Evolutionary conservation across 1,140 invertebrate genomes (phyloP), one percentile per base, ranked within the genome.

Genomic region (Drosophila tropicalis): DNA sequence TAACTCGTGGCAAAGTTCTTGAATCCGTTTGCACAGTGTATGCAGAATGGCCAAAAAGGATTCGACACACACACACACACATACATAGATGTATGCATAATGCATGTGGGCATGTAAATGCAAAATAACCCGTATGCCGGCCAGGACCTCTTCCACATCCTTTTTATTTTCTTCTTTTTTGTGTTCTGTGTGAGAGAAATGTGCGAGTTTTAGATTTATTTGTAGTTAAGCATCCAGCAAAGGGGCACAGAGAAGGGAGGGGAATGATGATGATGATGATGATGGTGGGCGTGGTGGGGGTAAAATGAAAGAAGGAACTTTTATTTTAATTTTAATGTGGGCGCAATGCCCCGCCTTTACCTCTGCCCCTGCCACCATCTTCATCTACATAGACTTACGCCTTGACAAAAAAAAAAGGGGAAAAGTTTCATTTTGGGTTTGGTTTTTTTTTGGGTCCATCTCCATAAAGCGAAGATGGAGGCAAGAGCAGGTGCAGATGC

Each of bases 131-230:
- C 83, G 83, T 70, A 87, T 86, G 70, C 79, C 72, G 66, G 19
- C 56, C 36, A 60, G 5, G 12, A 62, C 39, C 47, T 39, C 40
- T 9, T n/a, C 7, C 3, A 5, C 15, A 10, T n/a, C n/a, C n/a
- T 62, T 9, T 0, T 6, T 19, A 13, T 40, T n/a, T 62, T 10
- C 12, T 9, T 57, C 67, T 65, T 70, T 56, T 61, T 71, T 29
- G 29, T 29, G 70, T 54, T 60, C 41, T 68, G 72, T 72, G 67
- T 83, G 81, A 87, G 83, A 86, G 83, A 75, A 86, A 87, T 86
- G 75, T 87, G 83, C 83, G 83, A 87, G 83, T 79, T 87, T 86
- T 87, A 87, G 83, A 86, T 86, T 87, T 86, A 86, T 86, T 87
- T 86, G 83, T 83, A 86, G 83, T 86, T 83, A 61, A 60, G 22